Conservation (phyloP, 2,113 vertebrate genomes). For the Rattus rattus region DNA sequence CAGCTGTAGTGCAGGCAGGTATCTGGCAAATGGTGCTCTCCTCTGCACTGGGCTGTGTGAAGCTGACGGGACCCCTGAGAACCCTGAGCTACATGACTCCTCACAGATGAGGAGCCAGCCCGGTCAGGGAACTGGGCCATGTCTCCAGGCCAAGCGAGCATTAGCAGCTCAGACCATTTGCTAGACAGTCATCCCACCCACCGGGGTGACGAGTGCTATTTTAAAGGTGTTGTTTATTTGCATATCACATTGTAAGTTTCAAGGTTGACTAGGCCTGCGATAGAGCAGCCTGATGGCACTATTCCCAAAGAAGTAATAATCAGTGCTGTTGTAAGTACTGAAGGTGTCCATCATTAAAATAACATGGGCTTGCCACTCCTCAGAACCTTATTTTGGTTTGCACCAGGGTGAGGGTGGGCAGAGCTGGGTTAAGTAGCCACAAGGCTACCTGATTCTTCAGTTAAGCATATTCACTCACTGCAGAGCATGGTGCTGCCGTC, state of each 20-base stretch:
- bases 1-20: not conserved
- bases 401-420: not conserved
- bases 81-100: not conserved
- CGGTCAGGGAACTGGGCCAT: not conserved
- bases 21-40: not conserved
- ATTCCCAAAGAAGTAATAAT: not conserved
- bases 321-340: not conserved
- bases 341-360: not conserved
- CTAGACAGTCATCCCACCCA: not conserved
- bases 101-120: not conserved
- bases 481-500: not conserved
- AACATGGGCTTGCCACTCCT: not conserved
- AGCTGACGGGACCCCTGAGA: not conserved
- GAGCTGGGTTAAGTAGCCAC: not conserved
- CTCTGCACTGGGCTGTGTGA: not conserved
- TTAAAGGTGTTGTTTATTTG: conserved; percentile 17
- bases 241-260: not conserved
- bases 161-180: not conserved
- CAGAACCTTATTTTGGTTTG: conserved; percentile 32
- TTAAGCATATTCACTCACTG: not conserved
- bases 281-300: not conserved
- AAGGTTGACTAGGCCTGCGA: not conserved
- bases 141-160: not conserved
- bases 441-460: not conserved
- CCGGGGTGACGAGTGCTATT: not conserved